Conservation (phyloP, 2,888 invertebrate genomes). For the Drosophila niveifrons region DNA sequence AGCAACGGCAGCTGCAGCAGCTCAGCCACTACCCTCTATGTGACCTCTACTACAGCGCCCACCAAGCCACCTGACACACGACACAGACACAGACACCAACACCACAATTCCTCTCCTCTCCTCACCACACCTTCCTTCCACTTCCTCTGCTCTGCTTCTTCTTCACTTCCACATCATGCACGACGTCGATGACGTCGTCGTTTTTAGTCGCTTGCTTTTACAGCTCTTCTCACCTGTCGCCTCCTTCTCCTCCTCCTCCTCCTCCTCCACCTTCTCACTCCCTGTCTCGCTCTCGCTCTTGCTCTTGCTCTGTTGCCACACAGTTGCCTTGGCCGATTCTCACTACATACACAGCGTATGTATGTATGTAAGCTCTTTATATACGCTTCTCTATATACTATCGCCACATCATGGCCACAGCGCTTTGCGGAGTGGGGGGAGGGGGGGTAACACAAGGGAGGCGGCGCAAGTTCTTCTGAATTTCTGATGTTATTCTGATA, state of each 20-base stretch:
- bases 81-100: constrained; percentile 12
- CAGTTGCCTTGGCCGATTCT: constrained; percentile 80
- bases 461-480: constrained; percentile 74
- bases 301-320: constrained; percentile 32
- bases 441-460: background rate
- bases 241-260: background rate
- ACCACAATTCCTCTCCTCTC: constrained; percentile 8
- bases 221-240: constrained; percentile 47
- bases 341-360: constrained; percentile 34
- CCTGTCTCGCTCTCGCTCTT: background rate
- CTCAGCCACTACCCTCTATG: constrained; percentile 67
- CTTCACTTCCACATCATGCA: constrained; percentile 61
- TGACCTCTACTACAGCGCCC: constrained; percentile 62
- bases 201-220: constrained; percentile 37
- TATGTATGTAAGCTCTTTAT: constrained; percentile 30
- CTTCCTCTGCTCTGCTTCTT: constrained; percentile 12
- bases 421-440: background rate
- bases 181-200: constrained; percentile 47
- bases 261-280: constrained; percentile 14
- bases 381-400: constrained; percentile 28
- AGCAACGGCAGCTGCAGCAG: constrained; percentile 22
- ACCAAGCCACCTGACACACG: constrained; percentile 48
- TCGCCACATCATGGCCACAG: constrained; percentile 56
- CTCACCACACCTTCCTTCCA: constrained; percentile 19
- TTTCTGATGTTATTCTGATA: constrained; percentile 84